Evolutionary conservation across 2,113 vertebrate species (phyloP).

Genomic region (Pycnonotus jocosus): DNA sequence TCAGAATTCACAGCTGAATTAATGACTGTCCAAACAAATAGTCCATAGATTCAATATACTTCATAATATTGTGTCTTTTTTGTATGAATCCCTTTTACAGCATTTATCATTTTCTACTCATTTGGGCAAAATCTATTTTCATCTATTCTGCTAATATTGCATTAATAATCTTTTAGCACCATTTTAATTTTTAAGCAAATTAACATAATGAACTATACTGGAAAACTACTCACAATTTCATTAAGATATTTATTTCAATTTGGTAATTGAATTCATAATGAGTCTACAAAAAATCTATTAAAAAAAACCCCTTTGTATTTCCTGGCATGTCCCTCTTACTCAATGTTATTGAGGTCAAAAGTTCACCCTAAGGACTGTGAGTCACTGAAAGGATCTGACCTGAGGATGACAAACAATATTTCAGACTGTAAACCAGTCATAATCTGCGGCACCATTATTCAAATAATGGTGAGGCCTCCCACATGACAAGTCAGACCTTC

Average conservation of each 20-base stretch:
- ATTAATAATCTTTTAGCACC: slow-evolving; percentile 11
- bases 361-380: background rate
- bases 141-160: background rate
- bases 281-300: background rate
- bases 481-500: background rate
- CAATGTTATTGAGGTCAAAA: background rate
- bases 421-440: background rate
- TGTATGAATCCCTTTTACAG: background rate
- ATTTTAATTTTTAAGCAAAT: slow-evolving; percentile 37
- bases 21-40: background rate
- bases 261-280: background rate
- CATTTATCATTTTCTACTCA: background rate
- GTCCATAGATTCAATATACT: background rate
- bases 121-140: background rate
- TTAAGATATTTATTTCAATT: slow-evolving; percentile 38
- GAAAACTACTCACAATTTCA: slow-evolving; percentile 23
- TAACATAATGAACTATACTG: slow-evolving; percentile 14
- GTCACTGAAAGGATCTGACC: background rate
- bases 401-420: background rate
- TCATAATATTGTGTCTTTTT: background rate
- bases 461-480: background rate
- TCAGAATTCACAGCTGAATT: background rate
- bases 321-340: background rate
- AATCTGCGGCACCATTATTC: background rate
- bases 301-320: background rate